phyloP scores from a whole-genome alignment of 2,888 invertebrate species.

The Eurois occulta region DNA sequence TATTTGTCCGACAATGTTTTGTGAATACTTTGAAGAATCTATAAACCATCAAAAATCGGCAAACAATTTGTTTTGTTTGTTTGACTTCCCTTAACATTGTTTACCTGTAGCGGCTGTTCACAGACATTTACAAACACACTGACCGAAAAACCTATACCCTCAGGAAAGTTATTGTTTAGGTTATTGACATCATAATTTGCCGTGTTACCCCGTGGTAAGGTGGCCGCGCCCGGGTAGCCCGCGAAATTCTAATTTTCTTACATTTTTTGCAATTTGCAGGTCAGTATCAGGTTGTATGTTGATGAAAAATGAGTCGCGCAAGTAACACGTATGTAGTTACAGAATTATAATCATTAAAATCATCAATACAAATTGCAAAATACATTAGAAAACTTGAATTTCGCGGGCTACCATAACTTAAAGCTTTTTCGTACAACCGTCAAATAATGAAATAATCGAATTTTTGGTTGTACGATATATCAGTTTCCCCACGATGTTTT shows the following conservation, averaged over 20 bases:
- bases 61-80: not conserved
- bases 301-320: too few species aligned
- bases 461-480: not conserved
- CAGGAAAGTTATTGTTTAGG: not conserved
- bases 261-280: too few species aligned
- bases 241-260: too few species aligned
- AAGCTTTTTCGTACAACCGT: too few species aligned
- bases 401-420: too few species aligned
- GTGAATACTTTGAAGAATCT: not conserved
- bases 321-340: too few species aligned
- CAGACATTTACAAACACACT: not conserved
- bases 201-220: too few species aligned
- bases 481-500: not conserved
- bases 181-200: not conserved
- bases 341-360: too few species aligned
- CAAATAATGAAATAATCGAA: not conserved
- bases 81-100: not conserved
- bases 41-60: not conserved
- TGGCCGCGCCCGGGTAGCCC: too few species aligned
- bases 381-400: too few species aligned
- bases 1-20: not conserved
- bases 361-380: too few species aligned
- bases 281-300: too few species aligned
- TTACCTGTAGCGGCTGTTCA: not conserved
- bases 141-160: not conserved